These are phyloP conservation scores for Mallotus villosus DNA, from an alignment of 2,797 vertebrate species.

Conservation along the genomic window DNA sequence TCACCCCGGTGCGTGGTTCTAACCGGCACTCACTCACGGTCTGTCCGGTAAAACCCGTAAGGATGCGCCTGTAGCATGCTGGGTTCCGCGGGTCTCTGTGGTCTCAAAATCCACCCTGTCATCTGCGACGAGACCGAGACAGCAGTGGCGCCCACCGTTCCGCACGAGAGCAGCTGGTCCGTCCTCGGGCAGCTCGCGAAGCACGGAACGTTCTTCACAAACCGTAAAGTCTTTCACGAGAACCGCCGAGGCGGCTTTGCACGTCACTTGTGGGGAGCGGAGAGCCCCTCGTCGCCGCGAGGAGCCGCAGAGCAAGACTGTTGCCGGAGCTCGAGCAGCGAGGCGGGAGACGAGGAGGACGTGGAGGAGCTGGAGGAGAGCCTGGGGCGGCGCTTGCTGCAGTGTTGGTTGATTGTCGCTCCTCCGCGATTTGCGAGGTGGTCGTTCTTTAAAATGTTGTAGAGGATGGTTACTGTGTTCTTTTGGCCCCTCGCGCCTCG, in stretches of 20 bases:
- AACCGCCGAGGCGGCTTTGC: slow-evolving; percentile 88
- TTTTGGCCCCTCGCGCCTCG: slow-evolving; percentile 71
- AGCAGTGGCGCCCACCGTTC: slow-evolving; percentile 90
- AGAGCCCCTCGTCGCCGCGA: slow-evolving; percentile 76
- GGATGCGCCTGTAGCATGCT: slow-evolving; percentile 87
- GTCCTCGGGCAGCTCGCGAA: slow-evolving; percentile 87
- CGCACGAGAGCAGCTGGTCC: slow-evolving; percentile 91
- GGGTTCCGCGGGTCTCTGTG: slow-evolving; percentile 83
- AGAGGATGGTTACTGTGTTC: slow-evolving; percentile 79
- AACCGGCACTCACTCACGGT: slow-evolving; percentile 47
- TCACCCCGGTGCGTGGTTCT: slow-evolving; percentile 37
- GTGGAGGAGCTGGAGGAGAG: slow-evolving; percentile 17
- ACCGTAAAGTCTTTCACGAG: slow-evolving; percentile 93
- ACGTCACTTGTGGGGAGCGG: slow-evolving; percentile 85
- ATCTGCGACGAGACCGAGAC: slow-evolving; percentile 90
- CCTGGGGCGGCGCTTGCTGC: slow-evolving; percentile 58
- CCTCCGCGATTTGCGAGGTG: slow-evolving; percentile 58
- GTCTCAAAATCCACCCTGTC: slow-evolving; percentile 90
- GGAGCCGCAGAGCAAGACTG: slow-evolving; percentile 77
- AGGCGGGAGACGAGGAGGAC: slow-evolving; percentile 33
- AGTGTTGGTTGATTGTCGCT: slow-evolving; percentile 40
- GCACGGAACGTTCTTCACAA: slow-evolving; percentile 91
- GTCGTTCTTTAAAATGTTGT: slow-evolving; percentile 85
- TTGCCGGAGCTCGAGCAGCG: slow-evolving; percentile 58
- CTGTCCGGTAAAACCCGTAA: slow-evolving; percentile 78